Evolutionary conservation across 1,140 invertebrate species (phyloP).

Genomic region (Neodiprion pinetum): DNA sequence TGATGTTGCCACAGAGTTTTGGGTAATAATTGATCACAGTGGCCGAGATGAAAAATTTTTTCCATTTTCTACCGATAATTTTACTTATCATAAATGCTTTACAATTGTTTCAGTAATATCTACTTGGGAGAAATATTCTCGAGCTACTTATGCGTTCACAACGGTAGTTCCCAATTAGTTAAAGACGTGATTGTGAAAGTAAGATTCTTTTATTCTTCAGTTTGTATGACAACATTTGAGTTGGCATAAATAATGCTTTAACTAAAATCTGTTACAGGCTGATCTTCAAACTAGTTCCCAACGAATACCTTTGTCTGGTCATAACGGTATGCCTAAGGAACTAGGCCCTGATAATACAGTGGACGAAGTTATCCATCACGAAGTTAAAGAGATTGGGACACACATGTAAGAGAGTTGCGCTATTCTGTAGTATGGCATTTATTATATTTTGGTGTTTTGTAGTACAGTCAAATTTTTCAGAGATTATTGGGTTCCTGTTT

Average conservation of each 20-base stretch:
- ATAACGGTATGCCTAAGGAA: slow-evolving; percentile 69
- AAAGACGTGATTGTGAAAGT: slow-evolving; percentile 85
- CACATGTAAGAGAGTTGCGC: slow-evolving; percentile 78
- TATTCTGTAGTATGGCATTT: slow-evolving; percentile 19
- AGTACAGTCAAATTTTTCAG: neutral
- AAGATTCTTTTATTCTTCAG: slow-evolving; percentile 30
- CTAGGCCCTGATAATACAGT: slow-evolving; percentile 85
- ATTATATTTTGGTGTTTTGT: too few species aligned
- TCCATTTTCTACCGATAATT: slow-evolving; percentile 7
- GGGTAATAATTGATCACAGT: slow-evolving; percentile 74
- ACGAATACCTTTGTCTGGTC: slow-evolving; percentile 76
- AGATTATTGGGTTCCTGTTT: neutral
- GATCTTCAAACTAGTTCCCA: slow-evolving; percentile 93
- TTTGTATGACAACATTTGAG: slow-evolving; percentile 20
- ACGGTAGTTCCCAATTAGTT: slow-evolving; percentile 85
- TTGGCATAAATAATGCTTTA: slow-evolving; percentile 22
- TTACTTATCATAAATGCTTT: slow-evolving; percentile 20
- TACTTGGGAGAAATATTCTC: slow-evolving; percentile 97
- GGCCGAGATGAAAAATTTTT: slow-evolving; percentile 33
- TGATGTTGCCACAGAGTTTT: slow-evolving; percentile 94
- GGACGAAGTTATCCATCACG: slow-evolving; percentile 95
- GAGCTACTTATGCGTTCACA: slow-evolving; percentile 96
- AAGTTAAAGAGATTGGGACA: slow-evolving; percentile 97
- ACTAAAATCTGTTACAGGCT: slow-evolving; percentile 64
- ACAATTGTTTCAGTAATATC: slow-evolving; percentile 71